Evolutionary conservation across 2,888 invertebrate species (phyloP).

Genomic region (Scaptomyza tumidula): DNA sequence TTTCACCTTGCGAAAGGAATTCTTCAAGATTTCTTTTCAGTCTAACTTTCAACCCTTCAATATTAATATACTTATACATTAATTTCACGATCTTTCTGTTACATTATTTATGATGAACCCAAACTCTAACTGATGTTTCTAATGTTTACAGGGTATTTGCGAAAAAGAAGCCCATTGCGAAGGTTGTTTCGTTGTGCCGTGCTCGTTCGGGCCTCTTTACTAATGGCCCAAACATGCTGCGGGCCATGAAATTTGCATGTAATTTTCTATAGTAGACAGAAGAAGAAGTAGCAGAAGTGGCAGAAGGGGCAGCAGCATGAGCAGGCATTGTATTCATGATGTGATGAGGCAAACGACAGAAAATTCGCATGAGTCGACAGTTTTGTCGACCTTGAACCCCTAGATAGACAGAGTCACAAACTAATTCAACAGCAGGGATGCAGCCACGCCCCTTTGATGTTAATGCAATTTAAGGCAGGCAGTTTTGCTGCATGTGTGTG

Average conservation of each 20-base stretch:
- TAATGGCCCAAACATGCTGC: conserved; percentile 55
- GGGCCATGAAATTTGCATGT: conserved; percentile 71
- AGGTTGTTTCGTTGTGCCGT: background rate
- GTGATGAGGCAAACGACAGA: conserved; percentile 7
- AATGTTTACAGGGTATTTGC: conserved; percentile 38
- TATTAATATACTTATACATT: too few relatives aligned
- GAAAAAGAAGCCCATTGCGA: conserved; percentile 2
- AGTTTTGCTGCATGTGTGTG: background rate
- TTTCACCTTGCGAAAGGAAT: too few relatives aligned
- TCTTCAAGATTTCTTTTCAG: too few relatives aligned
- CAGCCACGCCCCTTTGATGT: conserved; percentile 63
- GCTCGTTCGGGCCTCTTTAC: conserved; percentile 36
- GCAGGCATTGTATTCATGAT: conserved; percentile 43
- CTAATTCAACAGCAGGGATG: conserved; percentile 22
- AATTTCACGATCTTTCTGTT: too few relatives aligned
- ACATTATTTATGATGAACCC: too few relatives aligned
- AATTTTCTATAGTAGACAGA: conserved; percentile 46
- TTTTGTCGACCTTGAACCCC: conserved; percentile 64
- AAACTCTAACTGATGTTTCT: background rate
- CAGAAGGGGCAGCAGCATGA: background rate
- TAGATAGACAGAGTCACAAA: background rate
- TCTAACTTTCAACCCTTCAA: too few relatives aligned
- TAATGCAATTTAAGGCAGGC: conserved; percentile 38
- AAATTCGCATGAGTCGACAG: conserved; percentile 9
- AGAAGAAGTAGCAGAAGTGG: background rate